Percentiles rank a stretch among this genome's conserved stretches.
Conservation (phyloP, 1,140 invertebrate species). For the Mercenaria mercenaria region DNA sequence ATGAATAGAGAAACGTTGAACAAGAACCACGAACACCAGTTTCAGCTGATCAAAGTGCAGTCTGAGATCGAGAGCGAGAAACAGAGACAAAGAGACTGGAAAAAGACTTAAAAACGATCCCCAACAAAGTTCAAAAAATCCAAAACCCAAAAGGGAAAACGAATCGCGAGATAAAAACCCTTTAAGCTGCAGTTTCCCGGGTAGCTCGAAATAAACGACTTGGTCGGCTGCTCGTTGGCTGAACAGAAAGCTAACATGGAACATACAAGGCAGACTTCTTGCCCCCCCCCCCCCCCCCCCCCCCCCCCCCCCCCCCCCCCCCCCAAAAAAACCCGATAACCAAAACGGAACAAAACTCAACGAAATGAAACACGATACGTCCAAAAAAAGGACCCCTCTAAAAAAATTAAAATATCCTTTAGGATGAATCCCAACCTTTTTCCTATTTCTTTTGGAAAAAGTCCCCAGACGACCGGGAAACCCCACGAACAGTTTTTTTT, state of each 20-base stretch:
- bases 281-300: too few relatives aligned
- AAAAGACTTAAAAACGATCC: neutral
- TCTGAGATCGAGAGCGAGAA: neutral
- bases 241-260: neutral
- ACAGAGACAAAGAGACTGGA: constrained; percentile 3
- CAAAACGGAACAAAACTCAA: neutral
- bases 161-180: neutral
- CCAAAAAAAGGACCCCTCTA: neutral
- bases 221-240: neutral
- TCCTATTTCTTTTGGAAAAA: neutral
- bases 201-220: neutral
- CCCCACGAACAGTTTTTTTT: too few relatives aligned
- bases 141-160: neutral
- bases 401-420: neutral
- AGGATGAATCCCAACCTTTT: neutral
- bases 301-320: too few relatives aligned
- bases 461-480: neutral
- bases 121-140: neutral
- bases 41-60: neutral
- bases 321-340: neutral
- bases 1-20: neutral
- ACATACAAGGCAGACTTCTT: neutral
- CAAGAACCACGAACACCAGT: neutral
- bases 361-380: neutral
- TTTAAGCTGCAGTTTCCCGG: neutral